Percentiles rank a stretch among this genome's conserved stretches.
Evolutionary conservation across 53 echinoderm and acorn worm species (phyloP).

Genomic region (Henricia sp.): DNA sequence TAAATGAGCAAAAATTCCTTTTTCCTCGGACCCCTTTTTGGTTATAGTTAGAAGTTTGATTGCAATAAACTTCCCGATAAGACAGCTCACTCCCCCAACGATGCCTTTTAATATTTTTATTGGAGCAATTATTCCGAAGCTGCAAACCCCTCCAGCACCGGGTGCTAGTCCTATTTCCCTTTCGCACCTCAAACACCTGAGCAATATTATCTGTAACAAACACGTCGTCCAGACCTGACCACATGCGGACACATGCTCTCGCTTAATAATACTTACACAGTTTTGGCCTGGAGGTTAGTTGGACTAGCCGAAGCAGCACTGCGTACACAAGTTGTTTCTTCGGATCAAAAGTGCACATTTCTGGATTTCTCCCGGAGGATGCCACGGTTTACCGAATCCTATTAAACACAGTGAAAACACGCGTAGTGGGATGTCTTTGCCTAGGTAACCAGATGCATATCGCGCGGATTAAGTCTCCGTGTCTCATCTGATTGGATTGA

Average conservation of each 20-base stretch:
- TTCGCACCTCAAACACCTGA: too few relatives aligned
- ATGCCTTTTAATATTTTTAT: too few relatives aligned
- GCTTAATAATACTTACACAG: conserved; percentile 12
- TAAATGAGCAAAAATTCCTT: too few relatives aligned
- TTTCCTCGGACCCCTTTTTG: too few relatives aligned
- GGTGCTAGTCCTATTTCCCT: too few relatives aligned
- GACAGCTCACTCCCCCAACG: too few relatives aligned
- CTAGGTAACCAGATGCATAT: conserved; percentile 52
- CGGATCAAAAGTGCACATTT: conserved; percentile 54
- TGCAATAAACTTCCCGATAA: too few relatives aligned
- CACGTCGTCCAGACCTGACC: not conserved
- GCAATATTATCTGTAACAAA: too few relatives aligned
- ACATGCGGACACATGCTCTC: not conserved
- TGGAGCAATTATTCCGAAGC: too few relatives aligned
- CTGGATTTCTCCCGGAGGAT: conserved; percentile 23
- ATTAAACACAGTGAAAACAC: conserved; percentile 45
- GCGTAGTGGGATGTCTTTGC: conserved; percentile 21
- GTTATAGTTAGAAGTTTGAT: too few relatives aligned
- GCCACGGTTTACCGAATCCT: conserved; percentile 43
- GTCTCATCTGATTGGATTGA: conserved; percentile 48
- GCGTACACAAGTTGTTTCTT: conserved; percentile 49
- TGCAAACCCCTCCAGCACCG: too few relatives aligned
- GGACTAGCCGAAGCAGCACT: conserved; percentile 31
- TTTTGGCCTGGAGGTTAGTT: conserved; percentile 24
- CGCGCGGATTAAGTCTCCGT: conserved; percentile 1